Evolutionary conservation across 1,140 invertebrate genomes (phyloP).

Genomic region (Neomicropteryx cornuta): DNA sequence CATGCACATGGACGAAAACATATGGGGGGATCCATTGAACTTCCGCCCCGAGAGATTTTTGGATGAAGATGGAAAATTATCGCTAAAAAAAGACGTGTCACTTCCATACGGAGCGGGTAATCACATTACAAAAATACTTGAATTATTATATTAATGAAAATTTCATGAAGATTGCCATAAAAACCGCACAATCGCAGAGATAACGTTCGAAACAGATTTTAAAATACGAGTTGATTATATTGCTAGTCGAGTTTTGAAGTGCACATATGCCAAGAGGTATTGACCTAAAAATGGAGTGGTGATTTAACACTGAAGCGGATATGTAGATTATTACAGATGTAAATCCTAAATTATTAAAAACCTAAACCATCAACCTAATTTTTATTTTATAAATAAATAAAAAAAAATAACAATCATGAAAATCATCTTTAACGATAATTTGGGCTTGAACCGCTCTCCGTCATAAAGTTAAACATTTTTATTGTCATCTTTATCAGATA

Average conservation of each 20-base stretch:
- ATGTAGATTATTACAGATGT: too few species aligned
- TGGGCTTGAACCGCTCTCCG: too few species aligned
- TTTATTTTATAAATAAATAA: too few species aligned
- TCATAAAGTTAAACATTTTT: too few species aligned
- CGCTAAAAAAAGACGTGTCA: constrained; percentile 27
- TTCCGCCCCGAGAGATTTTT: constrained; percentile 59
- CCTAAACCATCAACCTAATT: too few species aligned
- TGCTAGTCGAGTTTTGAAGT: background rate
- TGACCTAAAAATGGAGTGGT: background rate
- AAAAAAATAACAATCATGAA: too few species aligned
- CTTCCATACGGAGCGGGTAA: constrained; percentile 49
- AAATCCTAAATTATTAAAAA: too few species aligned
- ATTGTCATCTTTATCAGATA: too few species aligned
- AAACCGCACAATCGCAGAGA: background rate
- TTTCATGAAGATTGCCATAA: constrained; percentile 1
- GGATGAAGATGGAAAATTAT: constrained; percentile 26
- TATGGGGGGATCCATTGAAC: constrained; percentile 57
- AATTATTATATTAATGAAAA: too few species aligned
- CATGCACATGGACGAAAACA: constrained; percentile 41
- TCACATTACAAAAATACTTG: constrained; percentile 5
- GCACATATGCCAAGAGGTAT: background rate
- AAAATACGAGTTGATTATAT: background rate
- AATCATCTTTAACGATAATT: too few species aligned
- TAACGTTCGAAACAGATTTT: background rate
- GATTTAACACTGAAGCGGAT: background rate